Evolutionary conservation across 2,888 invertebrate genomes (phyloP).

Genomic region (Temnothorax ravouxi): DNA sequence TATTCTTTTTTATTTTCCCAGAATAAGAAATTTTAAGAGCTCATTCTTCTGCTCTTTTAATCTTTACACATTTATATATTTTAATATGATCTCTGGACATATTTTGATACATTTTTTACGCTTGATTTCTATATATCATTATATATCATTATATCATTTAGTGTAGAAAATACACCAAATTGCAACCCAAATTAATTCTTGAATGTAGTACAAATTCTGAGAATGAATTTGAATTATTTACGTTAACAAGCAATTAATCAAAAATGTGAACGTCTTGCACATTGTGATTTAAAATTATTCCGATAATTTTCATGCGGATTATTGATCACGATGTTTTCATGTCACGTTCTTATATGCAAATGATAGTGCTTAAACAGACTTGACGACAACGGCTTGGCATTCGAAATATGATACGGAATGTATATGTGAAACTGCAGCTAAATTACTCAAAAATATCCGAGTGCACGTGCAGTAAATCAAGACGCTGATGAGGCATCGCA

Average conservation of each 20-base stretch:
- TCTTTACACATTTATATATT: not conserved
- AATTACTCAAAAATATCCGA: slow-evolving; percentile 26
- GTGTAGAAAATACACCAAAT: not conserved
- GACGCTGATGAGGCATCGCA: slow-evolving; percentile 55
- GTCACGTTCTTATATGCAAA: slow-evolving; percentile 31
- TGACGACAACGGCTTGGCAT: slow-evolving; percentile 27
- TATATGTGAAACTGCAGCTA: slow-evolving; percentile 36
- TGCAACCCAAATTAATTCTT: slow-evolving; percentile 4
- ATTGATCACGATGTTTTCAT: slow-evolving; percentile 1
- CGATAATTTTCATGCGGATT: slow-evolving; percentile 24
- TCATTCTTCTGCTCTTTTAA: not conserved
- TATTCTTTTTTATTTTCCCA: slow-evolving; percentile 61
- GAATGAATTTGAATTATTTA: not conserved
- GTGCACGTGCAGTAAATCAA: slow-evolving; percentile 59
- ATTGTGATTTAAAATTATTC: not conserved
- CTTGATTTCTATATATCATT: not conserved
- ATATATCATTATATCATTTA: not conserved
- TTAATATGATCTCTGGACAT: not conserved
- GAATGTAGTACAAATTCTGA: not conserved
- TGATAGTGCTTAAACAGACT: slow-evolving; percentile 33
- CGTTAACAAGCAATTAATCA: not conserved
- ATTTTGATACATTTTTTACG: not conserved
- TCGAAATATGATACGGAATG: slow-evolving; percentile 29
- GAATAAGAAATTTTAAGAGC: not conserved
- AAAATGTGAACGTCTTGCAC: not conserved